A percentile compares a stretch with the other conserved stretches of the same genome.
Evolutionary conservation across 2,888 invertebrate genomes (phyloP).

Genomic region (Nymphalis c-album): DNA sequence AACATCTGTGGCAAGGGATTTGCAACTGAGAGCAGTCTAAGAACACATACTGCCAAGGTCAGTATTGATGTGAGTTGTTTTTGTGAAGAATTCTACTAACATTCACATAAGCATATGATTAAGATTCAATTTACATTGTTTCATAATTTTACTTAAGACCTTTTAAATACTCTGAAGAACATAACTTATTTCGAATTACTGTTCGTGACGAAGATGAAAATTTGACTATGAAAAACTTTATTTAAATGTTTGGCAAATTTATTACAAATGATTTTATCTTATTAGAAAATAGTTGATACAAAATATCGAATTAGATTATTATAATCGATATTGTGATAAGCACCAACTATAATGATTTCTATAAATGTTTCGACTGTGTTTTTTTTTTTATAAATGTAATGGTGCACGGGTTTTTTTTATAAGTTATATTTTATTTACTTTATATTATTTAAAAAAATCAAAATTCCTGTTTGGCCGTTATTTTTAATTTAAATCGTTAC

Average conservation of each 20-base stretch:
- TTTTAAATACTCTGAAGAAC: too few relatives aligned
- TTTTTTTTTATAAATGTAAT: constrained; percentile 1
- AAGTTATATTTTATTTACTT: constrained; percentile 20
- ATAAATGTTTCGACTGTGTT: not conserved
- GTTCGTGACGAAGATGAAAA: too few relatives aligned
- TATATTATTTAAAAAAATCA: constrained; percentile 30
- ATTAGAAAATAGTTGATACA: too few relatives aligned
- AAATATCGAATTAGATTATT: too few relatives aligned
- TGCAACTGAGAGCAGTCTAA: constrained; percentile 96
- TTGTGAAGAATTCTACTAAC: not conserved
- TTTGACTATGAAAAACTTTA: too few relatives aligned
- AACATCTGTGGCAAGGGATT: constrained; percentile 98
- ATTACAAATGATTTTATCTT: too few relatives aligned
- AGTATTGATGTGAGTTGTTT: constrained; percentile 65
- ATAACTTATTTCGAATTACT: too few relatives aligned
- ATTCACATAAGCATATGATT: too few relatives aligned
- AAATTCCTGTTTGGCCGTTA: constrained; percentile 51
- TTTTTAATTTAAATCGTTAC: constrained; percentile 42
- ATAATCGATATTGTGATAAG: too few relatives aligned
- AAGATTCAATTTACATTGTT: not conserved
- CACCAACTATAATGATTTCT: not conserved
- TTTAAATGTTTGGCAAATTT: too few relatives aligned
- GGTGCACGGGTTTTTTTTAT: constrained; percentile 12
- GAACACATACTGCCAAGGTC: constrained; percentile 98
- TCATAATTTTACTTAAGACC: too few relatives aligned